Evolutionary conservation across 2,113 vertebrate species (phyloP).

Genomic region (Peromyscus leucopus): DNA sequence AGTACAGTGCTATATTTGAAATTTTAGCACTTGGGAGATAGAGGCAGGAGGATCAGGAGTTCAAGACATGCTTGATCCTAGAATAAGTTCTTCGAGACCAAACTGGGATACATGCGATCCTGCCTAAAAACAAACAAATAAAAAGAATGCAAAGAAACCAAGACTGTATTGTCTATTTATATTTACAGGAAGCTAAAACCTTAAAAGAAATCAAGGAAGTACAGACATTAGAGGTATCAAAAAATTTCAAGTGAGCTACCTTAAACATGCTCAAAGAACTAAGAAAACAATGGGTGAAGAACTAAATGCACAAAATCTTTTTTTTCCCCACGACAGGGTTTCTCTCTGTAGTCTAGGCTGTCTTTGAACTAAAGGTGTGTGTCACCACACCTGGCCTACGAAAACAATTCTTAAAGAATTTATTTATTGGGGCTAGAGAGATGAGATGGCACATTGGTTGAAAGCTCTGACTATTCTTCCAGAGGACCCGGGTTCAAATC

Average conservation of each 20-base stretch:
- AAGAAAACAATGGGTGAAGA: constrained; percentile 21
- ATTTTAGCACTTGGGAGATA: background rate
- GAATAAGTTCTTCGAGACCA: background rate
- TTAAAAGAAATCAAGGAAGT: constrained; percentile 27
- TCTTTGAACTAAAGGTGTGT: background rate
- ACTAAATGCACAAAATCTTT: background rate
- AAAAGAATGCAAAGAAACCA: background rate
- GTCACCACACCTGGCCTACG: background rate
- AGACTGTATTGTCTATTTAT: background rate
- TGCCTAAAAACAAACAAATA: background rate
- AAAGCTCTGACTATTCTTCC: no score
- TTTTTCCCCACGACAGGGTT: background rate
- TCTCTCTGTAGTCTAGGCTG: background rate
- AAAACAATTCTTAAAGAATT: background rate
- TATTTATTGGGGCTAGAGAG: background rate
- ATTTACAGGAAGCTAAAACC: constrained; percentile 5
- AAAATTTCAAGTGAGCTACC: background rate
- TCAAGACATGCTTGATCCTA: background rate
- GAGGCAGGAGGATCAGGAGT: background rate
- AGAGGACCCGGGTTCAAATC: no score
- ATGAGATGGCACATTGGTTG: no score
- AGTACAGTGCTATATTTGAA: background rate
- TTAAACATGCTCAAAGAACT: constrained; percentile 14
- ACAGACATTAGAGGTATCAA: background rate
- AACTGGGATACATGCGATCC: background rate